Conservation (phyloP, 1,140 invertebrate genomes). For the Tetragnatha versicolor region DNA sequence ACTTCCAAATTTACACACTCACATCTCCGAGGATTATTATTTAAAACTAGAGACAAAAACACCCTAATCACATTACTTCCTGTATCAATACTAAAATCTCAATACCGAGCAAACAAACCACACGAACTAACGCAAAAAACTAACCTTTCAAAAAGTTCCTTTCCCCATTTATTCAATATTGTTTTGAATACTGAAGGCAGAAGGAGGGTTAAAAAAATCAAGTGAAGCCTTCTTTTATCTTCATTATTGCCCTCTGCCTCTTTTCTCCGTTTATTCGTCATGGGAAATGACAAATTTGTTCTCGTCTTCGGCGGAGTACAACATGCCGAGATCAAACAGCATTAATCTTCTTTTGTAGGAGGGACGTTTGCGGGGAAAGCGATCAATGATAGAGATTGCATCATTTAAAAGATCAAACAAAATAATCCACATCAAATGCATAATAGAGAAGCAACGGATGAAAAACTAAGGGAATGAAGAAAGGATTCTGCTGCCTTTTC, state of each 20-base stretch:
- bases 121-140: too few relatives aligned
- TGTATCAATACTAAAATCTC: too few relatives aligned
- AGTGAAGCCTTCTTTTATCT: not conserved
- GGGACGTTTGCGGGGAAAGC: not conserved
- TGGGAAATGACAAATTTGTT: slow-evolving; percentile 12
- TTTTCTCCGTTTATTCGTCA: not conserved
- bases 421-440: slow-evolving; percentile 39
- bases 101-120: too few relatives aligned
- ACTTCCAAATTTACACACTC: too few relatives aligned
- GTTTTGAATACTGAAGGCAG: too few relatives aligned
- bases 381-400: slow-evolving; percentile 43
- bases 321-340: slow-evolving; percentile 32
- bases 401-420: slow-evolving; percentile 51
- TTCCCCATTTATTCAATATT: too few relatives aligned
- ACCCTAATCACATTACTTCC: too few relatives aligned
- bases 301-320: not conserved
- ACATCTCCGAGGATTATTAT: too few relatives aligned
- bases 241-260: too few relatives aligned
- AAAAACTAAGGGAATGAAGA: not conserved
- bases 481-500: not conserved
- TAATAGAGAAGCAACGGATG: slow-evolving; percentile 11
- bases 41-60: too few relatives aligned
- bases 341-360: slow-evolving; percentile 50
- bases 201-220: too few relatives aligned
- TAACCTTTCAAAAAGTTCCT: too few relatives aligned